Evolutionary conservation across 2,888 invertebrate genomes (phyloP), one percentile per base, ranked within the genome.

Genomic region (Crepidodera aurea): DNA sequence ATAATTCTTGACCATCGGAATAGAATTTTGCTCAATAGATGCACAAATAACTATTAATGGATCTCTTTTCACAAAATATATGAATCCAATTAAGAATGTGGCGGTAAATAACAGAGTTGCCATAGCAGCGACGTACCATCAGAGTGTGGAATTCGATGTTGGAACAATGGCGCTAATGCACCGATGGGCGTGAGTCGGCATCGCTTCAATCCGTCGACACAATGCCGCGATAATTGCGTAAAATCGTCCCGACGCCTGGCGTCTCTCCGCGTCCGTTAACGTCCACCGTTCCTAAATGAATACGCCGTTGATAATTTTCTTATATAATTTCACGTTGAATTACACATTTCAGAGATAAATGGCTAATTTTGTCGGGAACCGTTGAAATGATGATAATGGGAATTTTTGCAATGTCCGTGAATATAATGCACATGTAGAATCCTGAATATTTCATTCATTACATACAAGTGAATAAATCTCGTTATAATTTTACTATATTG

Each of bases 291-390:
- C 34, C 53, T 56, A 64, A 61, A 58, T 61, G 61, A 64, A 63
- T 59, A 61, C 60, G 58, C 56, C 59, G 40, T 46, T 46, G 51
- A 62, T 48, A 61, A 66, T 64, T 66, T 64, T 61, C 59, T 61
- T 61, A 64, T 61, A 62, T 61, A 64, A 60, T 66, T 66, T 66
- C 54, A 64, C 61, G 61, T 61, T 57, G 40, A 61, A 66, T 66
- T 66, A 59, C 66, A 59, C 64, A 56, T 56, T 66, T 61, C 39
- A 42, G 32, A 34, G 55, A 60, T 61, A 61, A 61, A 56, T 44
- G 56, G 56, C 42, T 56, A 61, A 61, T 61, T 61, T 56, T 29
- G 15, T 46, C 51, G 29, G 39, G 39, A 27, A 19, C 2, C 32
- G 12, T 18, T 42, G 19, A 42, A 44, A 44, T 54, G 54, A 54